Evolutionary conservation across 2,113 vertebrate genomes (phyloP), one percentile per base, ranked within the genome.

Genomic region (Steatornis caripensis): DNA sequence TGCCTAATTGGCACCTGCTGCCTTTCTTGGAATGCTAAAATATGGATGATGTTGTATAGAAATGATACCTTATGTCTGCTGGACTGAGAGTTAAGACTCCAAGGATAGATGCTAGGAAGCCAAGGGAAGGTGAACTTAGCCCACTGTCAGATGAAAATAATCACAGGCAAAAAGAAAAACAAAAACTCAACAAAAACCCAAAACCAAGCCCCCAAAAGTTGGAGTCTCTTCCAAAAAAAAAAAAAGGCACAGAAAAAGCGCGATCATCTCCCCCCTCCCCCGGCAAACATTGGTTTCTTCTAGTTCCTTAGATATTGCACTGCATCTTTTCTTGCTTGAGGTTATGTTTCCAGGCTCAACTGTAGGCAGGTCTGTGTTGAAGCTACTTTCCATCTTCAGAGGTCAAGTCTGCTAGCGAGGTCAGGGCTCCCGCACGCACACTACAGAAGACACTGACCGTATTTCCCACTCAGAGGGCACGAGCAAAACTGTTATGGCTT

Each of bases 401-500:
- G 98, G 98, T 98, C 98, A 98, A 95, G 97, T 97, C 98, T 98
- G 97, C 87, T 71, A 26, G 91, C n/a, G 96, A 98, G 97, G 97
- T 97, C 97, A 98, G 97, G 95, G 94, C 94, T 98, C 96, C 97
- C 95, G 94, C 98, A 96, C 94, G 93, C 96, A 94, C 96, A 86
- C 96, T 96, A 95, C 95, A 95, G 98, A 97, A 97, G 98, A 97
- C 93, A 84, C 95, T 89, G 94, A 93, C 97, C 95, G 84, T 69
- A 94, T 95, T 98, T 97, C 98, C 97, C 97, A 94, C 97, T 98
- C 96, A 94, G 97, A 96, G 98, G 81, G 95, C 93, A 97, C 95
- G 84, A 97, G 97, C 98, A 98, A 98, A 98, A 98, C 97, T 98
- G 98, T 98, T 98, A 98, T 97, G 97, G 98, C 98, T 99, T 99